These are phyloP conservation scores for Hydrotaea cyrtoneurina DNA, from an alignment of 2,888 invertebrate genomes.

Conservation along the genomic window DNA sequence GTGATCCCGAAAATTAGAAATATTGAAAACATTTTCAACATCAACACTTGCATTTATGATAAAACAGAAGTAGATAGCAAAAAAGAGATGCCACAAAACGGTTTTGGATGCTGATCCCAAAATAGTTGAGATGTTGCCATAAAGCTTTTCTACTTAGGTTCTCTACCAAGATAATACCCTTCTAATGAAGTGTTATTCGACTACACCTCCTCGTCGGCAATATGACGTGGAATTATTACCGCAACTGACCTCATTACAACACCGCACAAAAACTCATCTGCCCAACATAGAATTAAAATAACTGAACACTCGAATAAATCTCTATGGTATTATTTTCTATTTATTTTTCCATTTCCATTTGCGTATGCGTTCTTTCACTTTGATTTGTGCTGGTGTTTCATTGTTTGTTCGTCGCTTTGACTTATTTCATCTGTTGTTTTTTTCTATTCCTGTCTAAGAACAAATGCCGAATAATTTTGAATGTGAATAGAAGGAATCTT, in stretches of 20 bases:
- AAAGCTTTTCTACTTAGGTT: too few species aligned
- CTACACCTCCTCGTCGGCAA: too few species aligned
- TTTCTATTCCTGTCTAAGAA: neutral
- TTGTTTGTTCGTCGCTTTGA: slow-evolving; percentile 24
- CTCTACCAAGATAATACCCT: too few species aligned
- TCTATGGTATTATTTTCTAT: slow-evolving; percentile 45
- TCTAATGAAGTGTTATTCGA: too few species aligned
- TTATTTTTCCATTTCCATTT: slow-evolving; percentile 29
- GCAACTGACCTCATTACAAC: slow-evolving; percentile 32
- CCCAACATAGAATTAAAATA: slow-evolving; percentile 35
- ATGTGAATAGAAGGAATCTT: slow-evolving; percentile 35
- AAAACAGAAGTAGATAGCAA: too few species aligned
- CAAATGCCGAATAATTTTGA: slow-evolving; percentile 40
- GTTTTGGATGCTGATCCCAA: too few species aligned
- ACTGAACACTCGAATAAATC: slow-evolving; percentile 61
- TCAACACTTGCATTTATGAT: too few species aligned
- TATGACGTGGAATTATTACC: neutral
- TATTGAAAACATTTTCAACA: too few species aligned
- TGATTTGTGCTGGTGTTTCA: slow-evolving; percentile 1
- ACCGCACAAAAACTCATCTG: slow-evolving; percentile 9
- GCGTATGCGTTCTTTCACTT: slow-evolving; percentile 17
- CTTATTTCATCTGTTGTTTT: neutral
- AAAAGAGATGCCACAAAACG: too few species aligned
- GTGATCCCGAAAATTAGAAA: too few species aligned
- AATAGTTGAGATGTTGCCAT: too few species aligned